A percentile compares a stretch with the other conserved stretches of the same genome.
These are phyloP conservation scores for Lamprologus speciosus DNA, from an alignment of 2,113 vertebrate genomes.

Conservation along the genomic window DNA sequence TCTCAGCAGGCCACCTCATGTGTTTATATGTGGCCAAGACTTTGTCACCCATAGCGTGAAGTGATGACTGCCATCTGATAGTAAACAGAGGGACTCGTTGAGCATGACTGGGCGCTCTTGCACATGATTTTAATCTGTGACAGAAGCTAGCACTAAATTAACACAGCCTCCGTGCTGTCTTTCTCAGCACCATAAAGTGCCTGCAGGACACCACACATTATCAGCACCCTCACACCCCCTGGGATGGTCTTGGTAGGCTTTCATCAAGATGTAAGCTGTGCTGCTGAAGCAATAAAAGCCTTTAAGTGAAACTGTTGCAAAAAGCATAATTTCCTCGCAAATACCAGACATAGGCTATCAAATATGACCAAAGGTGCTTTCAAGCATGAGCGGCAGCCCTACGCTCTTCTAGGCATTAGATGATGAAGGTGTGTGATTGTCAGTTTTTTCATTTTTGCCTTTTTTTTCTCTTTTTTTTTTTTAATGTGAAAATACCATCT, in stretches of 20 bases:
- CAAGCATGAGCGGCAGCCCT: background rate
- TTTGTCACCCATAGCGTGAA: slow-evolving; percentile 2
- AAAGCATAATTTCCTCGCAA: background rate
- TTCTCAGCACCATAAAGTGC: background rate
- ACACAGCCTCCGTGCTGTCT: background rate
- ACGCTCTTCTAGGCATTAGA: background rate
- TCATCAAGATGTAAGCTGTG: background rate
- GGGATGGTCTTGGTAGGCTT: background rate
- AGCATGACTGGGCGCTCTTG: slow-evolving; percentile 48
- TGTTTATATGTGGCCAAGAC: background rate
- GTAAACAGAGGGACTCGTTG: slow-evolving; percentile 55
- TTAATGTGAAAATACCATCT: background rate
- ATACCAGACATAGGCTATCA: background rate
- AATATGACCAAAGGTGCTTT: background rate
- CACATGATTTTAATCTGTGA: slow-evolving; percentile 42
- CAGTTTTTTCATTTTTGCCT: background rate
- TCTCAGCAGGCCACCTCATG: background rate
- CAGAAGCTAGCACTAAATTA: slow-evolving; percentile 36
- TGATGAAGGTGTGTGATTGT: background rate
- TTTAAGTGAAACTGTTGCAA: background rate
- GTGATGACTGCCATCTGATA: slow-evolving; percentile 48
- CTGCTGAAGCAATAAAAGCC: background rate
- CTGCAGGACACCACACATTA: background rate
- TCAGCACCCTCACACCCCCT: background rate
- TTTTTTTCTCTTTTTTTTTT: background rate